Evolutionary conservation across 2,888 invertebrate species (phyloP), one percentile per base, ranked within the genome.

Genomic region (Chrysotoxum bicinctum): DNA sequence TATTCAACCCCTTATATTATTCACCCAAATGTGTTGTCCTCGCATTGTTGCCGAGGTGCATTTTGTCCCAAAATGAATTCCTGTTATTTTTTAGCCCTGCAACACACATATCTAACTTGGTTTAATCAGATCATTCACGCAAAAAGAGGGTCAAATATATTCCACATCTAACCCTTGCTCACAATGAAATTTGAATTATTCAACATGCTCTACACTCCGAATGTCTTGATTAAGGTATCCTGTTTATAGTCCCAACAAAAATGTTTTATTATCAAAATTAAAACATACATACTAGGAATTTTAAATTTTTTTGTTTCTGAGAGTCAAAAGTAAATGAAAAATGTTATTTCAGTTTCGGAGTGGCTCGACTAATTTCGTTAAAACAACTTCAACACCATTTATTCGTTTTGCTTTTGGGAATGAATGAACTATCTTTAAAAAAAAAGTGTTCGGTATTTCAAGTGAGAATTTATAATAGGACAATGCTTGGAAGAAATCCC

Each of bases 131-230:
- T 40, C 54, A 69, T 56, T 62, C 43, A 52, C 56, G 58, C 54
- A 32, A 73, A 35, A 4, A 32, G 1, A 26, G 8, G 50, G 6
- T n/a, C 8, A 14, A 45, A 16, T 12, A 12, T 14, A 6, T 19
- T 50, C 32, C 43, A 40, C 43, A 54, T 52, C 30, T 9, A 37
- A 74, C 16, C 43, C 16, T 43, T 43, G 7, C 2, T 9, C n/a
- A 16, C 9, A 43, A 43, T 19, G 19, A 74, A 68, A 78, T 45
- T 73, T 70, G 54, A 74, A 35, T 35, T 35, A 73, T 60, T 77
- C 37, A 5, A n/a, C 2, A 58, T 6, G 4, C 21, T 12, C 12
- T 12, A 66, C 35, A 58, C 35, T 35, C 56, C 12, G 19, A 21
- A 37, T 21, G 2, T 14, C 19, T 58, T 14, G 35, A 35, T 56